These are phyloP conservation scores for Ecliptopera silaceata DNA, from an alignment of 2,888 invertebrate genomes.

Conservation along the genomic window DNA sequence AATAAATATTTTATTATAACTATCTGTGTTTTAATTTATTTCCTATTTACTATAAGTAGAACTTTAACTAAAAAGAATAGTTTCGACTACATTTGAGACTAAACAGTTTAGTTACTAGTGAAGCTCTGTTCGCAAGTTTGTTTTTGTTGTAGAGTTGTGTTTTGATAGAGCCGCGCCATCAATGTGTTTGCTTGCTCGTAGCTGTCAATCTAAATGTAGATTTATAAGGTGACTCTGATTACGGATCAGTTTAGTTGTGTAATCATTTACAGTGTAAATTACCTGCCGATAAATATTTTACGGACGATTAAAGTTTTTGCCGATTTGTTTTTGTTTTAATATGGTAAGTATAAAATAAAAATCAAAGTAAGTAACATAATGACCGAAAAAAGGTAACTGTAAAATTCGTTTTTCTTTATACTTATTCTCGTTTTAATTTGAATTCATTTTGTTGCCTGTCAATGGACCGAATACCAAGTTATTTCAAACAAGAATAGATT, in stretches of 20 bases:
- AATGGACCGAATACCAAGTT: too few species aligned
- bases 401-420: too few species aligned
- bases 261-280: constrained; percentile 2
- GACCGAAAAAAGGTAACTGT: too few species aligned
- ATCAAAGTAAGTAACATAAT: too few species aligned
- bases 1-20: too few species aligned
- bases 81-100: background rate
- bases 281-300: background rate
- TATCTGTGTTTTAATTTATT: too few species aligned
- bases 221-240: constrained; percentile 14
- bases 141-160: constrained; percentile 20
- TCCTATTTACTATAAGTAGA: too few species aligned
- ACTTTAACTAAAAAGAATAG: too few species aligned
- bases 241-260: constrained; percentile 10
- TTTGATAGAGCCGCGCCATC: constrained; percentile 24
- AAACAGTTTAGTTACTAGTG: constrained; percentile 11
- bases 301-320: background rate
- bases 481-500: too few species aligned
- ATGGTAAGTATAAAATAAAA: background rate
- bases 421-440: too few species aligned
- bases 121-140: constrained; percentile 1
- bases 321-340: background rate
- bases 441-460: too few species aligned
- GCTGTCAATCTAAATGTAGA: constrained; percentile 24
- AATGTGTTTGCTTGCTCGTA: constrained; percentile 20